phyloP scores from a whole-genome alignment of 2,113 vertebrate genomes.

The Dryoscopus gambensis region DNA sequence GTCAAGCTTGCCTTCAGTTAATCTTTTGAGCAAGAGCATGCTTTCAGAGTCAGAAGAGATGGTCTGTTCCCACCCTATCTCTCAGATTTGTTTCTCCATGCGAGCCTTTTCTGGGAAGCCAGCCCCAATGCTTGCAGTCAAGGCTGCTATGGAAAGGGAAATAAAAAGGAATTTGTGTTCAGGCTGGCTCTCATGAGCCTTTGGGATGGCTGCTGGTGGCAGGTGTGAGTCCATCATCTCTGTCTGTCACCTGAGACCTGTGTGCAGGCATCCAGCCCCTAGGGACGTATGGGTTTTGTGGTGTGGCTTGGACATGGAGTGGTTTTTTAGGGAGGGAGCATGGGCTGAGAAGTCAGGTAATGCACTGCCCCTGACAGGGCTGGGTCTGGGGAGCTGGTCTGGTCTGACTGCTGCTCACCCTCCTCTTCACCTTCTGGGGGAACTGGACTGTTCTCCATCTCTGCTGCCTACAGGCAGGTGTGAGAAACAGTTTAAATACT shows the following conservation, averaged over 20 bases:
- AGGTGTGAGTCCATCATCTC: background rate
- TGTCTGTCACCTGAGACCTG: background rate
- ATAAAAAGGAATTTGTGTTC: background rate
- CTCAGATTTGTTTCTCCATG: background rate
- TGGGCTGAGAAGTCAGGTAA: background rate
- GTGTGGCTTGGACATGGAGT: background rate
- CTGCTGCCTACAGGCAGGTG: background rate
- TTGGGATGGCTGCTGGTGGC: background rate
- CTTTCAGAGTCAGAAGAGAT: background rate
- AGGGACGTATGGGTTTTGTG: background rate
- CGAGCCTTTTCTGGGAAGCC: background rate
- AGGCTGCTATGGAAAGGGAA: background rate
- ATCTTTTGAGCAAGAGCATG: background rate
- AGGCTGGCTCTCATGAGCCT: fast-evolving
- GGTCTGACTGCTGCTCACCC: fast-evolving
- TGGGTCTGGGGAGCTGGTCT: background rate
- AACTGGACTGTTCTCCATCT: background rate
- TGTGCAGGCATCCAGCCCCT: background rate
- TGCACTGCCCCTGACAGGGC: fast-evolving
- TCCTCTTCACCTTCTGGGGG: background rate
- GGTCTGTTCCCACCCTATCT: fast-evolving
- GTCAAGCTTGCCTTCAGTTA: background rate
- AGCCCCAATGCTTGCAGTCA: background rate
- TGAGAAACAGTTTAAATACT: background rate
- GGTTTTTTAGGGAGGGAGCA: background rate